Conservation (phyloP, 92 coral and sea anemone species). For the Epizoanthus ramosus region DNA sequence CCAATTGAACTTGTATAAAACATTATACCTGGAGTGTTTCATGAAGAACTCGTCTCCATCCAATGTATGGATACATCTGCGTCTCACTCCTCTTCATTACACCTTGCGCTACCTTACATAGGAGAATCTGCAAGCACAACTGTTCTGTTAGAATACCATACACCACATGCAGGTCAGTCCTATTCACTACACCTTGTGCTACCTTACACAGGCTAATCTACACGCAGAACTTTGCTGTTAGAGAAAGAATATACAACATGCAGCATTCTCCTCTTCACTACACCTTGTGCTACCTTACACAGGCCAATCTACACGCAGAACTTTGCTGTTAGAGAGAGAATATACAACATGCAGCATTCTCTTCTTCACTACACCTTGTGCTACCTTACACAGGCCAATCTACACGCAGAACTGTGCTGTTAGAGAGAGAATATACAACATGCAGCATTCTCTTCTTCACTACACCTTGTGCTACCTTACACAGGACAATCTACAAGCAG, state of each 20-base stretch:
- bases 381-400: slow-evolving; percentile 72
- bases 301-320: slow-evolving; percentile 54
- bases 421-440: background rate
- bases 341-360: background rate
- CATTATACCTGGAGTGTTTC: slow-evolving; percentile 52
- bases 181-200: slow-evolving; percentile 70
- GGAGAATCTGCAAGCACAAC: slow-evolving; percentile 50
- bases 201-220: slow-evolving; percentile 71
- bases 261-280: slow-evolving; percentile 48
- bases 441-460: slow-evolving; percentile 42
- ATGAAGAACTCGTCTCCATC: slow-evolving; percentile 48
- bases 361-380: slow-evolving; percentile 64
- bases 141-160: background rate
- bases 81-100: slow-evolving; percentile 59
- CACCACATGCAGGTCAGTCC: background rate
- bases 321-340: background rate
- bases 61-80: slow-evolving; percentile 31
- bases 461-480: slow-evolving; percentile 65
- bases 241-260: background rate
- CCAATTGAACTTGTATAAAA: background rate
- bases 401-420: background rate
- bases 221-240: background rate
- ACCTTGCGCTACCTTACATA: slow-evolving; percentile 70
- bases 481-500: slow-evolving; percentile 60
- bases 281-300: slow-evolving; percentile 65